Base-by-base conservation (phyloP, 2,888 invertebrate species). In the Volucella bombylans region DNA sequence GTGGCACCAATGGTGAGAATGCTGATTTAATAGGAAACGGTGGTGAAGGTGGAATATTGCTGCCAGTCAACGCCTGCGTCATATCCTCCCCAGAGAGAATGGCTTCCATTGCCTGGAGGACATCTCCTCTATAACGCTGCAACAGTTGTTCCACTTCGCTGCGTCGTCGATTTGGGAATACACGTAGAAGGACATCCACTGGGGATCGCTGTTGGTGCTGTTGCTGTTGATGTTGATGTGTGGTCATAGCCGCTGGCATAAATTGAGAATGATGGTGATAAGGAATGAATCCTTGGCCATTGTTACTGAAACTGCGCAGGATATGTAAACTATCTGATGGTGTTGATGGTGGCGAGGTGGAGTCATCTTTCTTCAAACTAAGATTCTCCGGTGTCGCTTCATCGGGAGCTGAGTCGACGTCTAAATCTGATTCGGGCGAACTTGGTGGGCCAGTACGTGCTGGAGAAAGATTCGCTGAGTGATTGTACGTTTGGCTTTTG, bases 71-170 rank as follows among this genome's bases (percentile, higher is more conserved):
- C 38, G 90, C 88, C 79, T 89, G 90, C 2, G 89, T 88, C 67
- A 90, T 87, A 80, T 92, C 90, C 78, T 93, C 93, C 1, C 95
- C 95, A 86, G 95, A 95, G 12, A 97, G 94, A 93, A 98, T 95
- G 90, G 96, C 94, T 90, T 98, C 98, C 94, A 98, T 98, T 0
- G 98, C 97, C 87, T 97, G 96, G 0, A 98, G 95, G 0, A 97
- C 96, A 90, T 98, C 98, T 0, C 97, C 97, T 91, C 96, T 95
- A 91, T 96, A 96, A 82, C 96, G 94, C 87, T 96, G 95, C 18
- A 98, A 93, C 55, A 97, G 94, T 4, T 95, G 94, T 90, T 98
- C 98, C 1, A 98, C 96, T 89, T 98, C 97, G 62, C 94, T 95
- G 61, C 97, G 94, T 88, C 97, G 95, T 88, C 97, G 94, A 88